Percentiles rank a stretch among this genome's conserved stretches.
phyloP scores from a whole-genome alignment of 2,888 invertebrate genomes.

The Polymixis flavicincta region DNA sequence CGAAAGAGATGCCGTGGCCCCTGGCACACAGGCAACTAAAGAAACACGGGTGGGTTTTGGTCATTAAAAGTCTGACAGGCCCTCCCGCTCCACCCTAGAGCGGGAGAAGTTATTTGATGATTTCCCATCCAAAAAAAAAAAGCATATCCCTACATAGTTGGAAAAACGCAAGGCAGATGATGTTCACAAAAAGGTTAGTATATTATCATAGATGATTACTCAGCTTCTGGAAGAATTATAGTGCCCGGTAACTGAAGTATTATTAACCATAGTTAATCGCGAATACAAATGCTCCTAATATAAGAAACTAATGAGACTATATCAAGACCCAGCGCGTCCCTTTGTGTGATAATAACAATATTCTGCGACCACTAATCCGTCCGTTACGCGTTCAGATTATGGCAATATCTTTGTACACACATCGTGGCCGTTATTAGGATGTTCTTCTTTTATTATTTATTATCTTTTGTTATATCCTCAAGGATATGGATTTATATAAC shows the following conservation, averaged over 20 bases:
- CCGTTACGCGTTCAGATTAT: slow-evolving; percentile 19
- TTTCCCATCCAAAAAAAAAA: no score
- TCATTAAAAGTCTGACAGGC: no score
- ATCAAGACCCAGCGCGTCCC: neutral
- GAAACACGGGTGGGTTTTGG: no score
- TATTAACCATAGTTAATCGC: neutral
- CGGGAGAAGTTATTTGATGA: no score
- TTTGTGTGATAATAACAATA: slow-evolving; percentile 36
- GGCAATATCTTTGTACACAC: slow-evolving; percentile 32
- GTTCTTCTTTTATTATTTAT: neutral
- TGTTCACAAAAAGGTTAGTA: no score
- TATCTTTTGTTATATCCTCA: slow-evolving; percentile 24
- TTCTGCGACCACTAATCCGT: slow-evolving; percentile 30
- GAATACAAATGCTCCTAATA: neutral
- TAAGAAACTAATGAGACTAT: slow-evolving; percentile 12
- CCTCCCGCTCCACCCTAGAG: no score
- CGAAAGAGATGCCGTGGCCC: no score
- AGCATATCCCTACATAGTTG: no score
- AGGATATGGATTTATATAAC: neutral
- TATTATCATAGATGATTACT: no score
- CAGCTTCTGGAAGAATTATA: neutral
- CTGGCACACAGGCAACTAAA: no score
- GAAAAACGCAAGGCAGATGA: no score
- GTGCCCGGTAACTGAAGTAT: neutral
- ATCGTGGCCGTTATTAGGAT: slow-evolving; percentile 20